Evolutionary conservation across 2,888 invertebrate species (phyloP), one percentile per base, ranked within the genome.

Genomic region (Linnaemya vulpina): DNA sequence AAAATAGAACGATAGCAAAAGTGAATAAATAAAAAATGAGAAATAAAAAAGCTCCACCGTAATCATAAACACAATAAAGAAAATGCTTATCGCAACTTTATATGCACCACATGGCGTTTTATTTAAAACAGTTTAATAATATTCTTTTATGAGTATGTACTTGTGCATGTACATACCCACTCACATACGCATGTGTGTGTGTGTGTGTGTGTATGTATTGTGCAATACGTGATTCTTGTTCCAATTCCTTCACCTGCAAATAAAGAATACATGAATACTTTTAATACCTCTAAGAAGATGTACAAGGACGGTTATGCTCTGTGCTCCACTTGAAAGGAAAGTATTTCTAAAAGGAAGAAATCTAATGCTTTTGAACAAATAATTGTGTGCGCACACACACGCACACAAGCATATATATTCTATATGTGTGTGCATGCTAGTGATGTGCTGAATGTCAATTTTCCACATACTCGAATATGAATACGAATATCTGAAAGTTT

Each of bases 51-150:
- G 30, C 55, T 13, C 35, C 22, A 20, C 55, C 53, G 53, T 43
- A 53, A 62, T 70, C 25, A 70, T 53, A 62, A 60, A 51, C n/a
- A 25, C 25, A 13, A 49, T 60, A 60, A 77, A 68, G n/a, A 20
- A 70, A 62, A 62, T 35, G 25, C 70, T 70, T 62, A 40, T 70
- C 25, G 40, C 40, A 51, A 25, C 40, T 49, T 40, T 51, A 49
- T 51, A 40, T 51, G 40, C 25, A 51, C 60, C 65, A 78, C 60
- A 62, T 70, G 60, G 40, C 17, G 65, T 55, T 65, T 51, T 78
- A 49, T 70, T 60, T 70, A 60, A 68, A 77, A 51, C 38, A 40
- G 8, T 30, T 46, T 65, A 67, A 80, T 67, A 35, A 71, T 63
- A 73, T 43, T 80, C n/a, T 63, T 63, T 53, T 40, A 0, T 51